Evolutionary conservation across 2,113 vertebrate genomes (phyloP).

Genomic region (Orycteropus afer): DNA sequence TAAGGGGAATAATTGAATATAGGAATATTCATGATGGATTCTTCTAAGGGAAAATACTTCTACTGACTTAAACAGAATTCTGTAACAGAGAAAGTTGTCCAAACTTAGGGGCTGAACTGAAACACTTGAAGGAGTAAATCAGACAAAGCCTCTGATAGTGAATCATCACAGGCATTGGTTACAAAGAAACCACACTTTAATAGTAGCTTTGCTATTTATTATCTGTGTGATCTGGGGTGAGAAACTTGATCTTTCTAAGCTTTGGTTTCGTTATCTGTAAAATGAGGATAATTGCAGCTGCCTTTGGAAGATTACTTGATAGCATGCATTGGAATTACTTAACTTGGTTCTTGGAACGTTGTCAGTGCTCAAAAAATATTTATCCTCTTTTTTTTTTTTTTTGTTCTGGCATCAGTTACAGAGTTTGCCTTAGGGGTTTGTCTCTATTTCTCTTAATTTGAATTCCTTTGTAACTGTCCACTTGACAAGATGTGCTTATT

Average conservation of each 20-base stretch:
- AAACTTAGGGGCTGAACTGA: not conserved
- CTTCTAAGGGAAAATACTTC: not conserved
- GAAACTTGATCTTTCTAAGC: not conserved
- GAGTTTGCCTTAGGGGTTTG: not conserved
- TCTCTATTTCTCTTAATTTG: not conserved
- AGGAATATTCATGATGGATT: conserved; percentile 44
- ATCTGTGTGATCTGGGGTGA: not conserved
- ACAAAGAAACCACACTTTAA: not conserved
- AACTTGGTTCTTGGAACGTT: not conserved
- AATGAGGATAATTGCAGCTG: not conserved
- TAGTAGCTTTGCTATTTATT: not conserved
- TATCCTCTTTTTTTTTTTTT: not conserved
- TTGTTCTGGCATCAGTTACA: not conserved
- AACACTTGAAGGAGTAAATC: not conserved
- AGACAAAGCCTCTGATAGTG: not conserved
- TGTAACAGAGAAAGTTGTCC: conserved; percentile 19
- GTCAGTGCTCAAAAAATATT: not conserved
- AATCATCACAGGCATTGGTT: not conserved
- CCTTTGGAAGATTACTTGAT: not conserved
- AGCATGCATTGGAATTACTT: not conserved
- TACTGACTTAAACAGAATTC: conserved; percentile 14
- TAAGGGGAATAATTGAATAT: conserved; percentile 11
- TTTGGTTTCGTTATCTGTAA: not conserved
- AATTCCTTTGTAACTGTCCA: not conserved
- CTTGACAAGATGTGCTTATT: not conserved